Evolutionary conservation across 2,797 vertebrate species (phyloP).

Genomic region (Leptodactylus fallax): DNA sequence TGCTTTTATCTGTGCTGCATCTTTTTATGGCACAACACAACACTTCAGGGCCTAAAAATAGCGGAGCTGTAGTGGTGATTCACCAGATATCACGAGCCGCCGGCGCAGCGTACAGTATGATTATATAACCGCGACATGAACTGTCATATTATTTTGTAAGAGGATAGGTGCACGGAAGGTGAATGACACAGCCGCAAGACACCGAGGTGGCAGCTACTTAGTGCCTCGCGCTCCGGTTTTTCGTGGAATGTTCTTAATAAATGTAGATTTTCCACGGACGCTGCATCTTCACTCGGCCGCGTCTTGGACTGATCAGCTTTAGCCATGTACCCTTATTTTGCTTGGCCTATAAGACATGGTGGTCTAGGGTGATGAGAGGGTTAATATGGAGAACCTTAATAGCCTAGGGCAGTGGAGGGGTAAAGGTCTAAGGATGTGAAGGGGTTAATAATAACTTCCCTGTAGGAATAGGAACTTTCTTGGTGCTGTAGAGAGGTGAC

Average conservation of each 20-base stretch:
- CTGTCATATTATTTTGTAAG: constrained; percentile 41
- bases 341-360: too few species aligned
- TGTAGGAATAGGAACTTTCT: too few species aligned
- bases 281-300: too few species aligned
- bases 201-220: background rate
- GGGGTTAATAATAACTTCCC: background rate
- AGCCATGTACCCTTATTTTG: background rate
- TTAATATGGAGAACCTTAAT: background rate
- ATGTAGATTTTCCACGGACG: too few species aligned
- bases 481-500: too few species aligned
- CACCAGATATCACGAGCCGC: constrained; percentile 75
- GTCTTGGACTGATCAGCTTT: background rate
- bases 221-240: background rate
- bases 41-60: constrained; percentile 77
- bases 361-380: too few species aligned
- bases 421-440: background rate
- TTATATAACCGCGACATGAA: constrained; percentile 43
- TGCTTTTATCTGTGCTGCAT: constrained; percentile 74
- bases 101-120: background rate
- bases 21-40: constrained; percentile 68
- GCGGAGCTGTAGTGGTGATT: constrained; percentile 77
- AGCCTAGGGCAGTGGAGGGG: background rate
- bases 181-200: background rate
- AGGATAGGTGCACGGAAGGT: background rate
- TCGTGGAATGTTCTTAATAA: too few species aligned